These are phyloP conservation scores for Unio pictorum DNA, from an alignment of 2,888 invertebrate genomes.

Conservation along the genomic window DNA sequence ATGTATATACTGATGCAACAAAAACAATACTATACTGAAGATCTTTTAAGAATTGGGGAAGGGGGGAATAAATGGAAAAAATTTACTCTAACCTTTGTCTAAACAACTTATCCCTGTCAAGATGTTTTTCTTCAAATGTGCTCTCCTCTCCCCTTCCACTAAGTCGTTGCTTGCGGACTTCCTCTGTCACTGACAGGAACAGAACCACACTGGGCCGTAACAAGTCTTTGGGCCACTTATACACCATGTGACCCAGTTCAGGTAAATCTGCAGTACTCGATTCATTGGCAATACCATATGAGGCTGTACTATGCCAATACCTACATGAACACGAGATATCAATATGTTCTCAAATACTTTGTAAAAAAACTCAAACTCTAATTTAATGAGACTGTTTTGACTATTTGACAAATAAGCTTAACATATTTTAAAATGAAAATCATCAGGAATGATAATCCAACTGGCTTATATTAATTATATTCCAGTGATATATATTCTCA, in stretches of 20 bases:
- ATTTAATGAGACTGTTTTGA: too few species aligned
- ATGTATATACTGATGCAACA: too few species aligned
- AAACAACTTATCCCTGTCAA: conserved; percentile 43
- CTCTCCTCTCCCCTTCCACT: conserved; percentile 22
- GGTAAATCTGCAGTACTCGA: conserved; percentile 43
- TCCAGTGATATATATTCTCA: too few species aligned
- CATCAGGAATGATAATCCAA: too few species aligned
- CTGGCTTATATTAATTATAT: too few species aligned
- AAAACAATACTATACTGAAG: too few species aligned
- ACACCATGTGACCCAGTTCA: conserved; percentile 28
- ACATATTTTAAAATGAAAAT: too few species aligned
- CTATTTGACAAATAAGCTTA: too few species aligned
- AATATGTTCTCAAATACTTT: too few species aligned
- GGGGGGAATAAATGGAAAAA: neutral
- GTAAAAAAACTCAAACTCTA: too few species aligned
- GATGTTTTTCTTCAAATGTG: conserved; percentile 47
- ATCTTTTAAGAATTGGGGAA: neutral
- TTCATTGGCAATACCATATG: conserved; percentile 56
- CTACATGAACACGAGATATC: conserved; percentile 19
- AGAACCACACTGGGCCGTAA: conserved; percentile 45
- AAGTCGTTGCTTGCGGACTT: conserved; percentile 41
- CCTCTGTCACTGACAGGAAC: conserved; percentile 50
- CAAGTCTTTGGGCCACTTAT: conserved; percentile 53
- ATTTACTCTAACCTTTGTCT: conserved; percentile 40
- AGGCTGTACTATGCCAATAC: conserved; percentile 59